These are phyloP conservation scores for Plusia festucae DNA, from an alignment of 2,888 invertebrate genomes.

Conservation along the genomic window DNA sequence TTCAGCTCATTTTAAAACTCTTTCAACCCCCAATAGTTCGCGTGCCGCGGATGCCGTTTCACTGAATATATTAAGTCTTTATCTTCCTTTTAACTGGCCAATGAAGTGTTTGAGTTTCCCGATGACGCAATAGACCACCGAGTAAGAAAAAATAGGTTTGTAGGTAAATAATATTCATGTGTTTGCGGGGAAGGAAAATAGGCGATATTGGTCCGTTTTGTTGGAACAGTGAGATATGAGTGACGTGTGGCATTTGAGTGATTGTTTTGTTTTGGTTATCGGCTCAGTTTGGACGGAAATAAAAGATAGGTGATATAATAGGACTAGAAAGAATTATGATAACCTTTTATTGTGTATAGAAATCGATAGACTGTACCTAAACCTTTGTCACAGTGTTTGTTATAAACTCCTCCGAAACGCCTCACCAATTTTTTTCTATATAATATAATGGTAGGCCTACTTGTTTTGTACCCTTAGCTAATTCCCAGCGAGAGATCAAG, in stretches of 20 bases:
- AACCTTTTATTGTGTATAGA: too few relatives aligned
- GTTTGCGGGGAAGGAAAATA: conserved; percentile 14
- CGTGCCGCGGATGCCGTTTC: conserved; percentile 39
- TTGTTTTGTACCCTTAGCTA: too few relatives aligned
- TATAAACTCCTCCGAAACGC: too few relatives aligned
- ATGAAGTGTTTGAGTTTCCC: conserved; percentile 41
- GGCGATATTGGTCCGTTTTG: conserved; percentile 29
- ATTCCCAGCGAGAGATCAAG: too few relatives aligned
- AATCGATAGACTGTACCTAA: too few relatives aligned
- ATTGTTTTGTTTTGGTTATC: conserved; percentile 12
- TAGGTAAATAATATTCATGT: conserved; percentile 48
- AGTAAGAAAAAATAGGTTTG: conserved; percentile 44
- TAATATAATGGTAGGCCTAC: too few relatives aligned
- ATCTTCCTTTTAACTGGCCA: conserved; percentile 49
- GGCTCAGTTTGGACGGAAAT: background rate
- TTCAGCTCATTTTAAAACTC: background rate
- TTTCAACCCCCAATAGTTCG: conserved; percentile 27
- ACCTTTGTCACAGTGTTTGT: too few relatives aligned
- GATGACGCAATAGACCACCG: conserved; percentile 43
- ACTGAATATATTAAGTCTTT: conserved; percentile 49
- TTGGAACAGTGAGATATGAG: conserved; percentile 9
- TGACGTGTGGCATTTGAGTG: background rate
- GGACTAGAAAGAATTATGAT: too few relatives aligned
- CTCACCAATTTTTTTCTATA: too few relatives aligned
- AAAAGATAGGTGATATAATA: background rate